Conservation (phyloP, 1,140 invertebrate species). For the Trissolcus basalis region DNA sequence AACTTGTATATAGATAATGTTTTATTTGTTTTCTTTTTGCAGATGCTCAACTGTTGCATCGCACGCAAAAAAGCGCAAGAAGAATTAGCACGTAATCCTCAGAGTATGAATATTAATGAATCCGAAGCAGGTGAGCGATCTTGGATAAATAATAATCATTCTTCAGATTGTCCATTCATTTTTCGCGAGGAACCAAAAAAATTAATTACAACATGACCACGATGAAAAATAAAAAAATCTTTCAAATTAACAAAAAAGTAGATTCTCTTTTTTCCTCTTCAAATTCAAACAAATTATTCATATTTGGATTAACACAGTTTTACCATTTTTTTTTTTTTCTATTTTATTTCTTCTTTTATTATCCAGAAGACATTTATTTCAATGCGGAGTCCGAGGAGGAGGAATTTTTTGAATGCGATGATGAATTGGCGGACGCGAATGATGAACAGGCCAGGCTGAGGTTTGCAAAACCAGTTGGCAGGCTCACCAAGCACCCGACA, state of each 20-base stretch:
- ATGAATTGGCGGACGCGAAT: conserved; percentile 75
- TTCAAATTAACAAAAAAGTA: no score
- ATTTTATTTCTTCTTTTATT: no score
- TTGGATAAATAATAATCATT: background rate
- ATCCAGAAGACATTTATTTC: conserved; percentile 32
- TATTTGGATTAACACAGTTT: background rate
- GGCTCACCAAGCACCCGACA: conserved; percentile 82
- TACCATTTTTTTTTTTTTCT: conserved; percentile 8
- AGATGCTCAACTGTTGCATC: conserved; percentile 98
- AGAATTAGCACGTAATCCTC: conserved; percentile 65
- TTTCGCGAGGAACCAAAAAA: background rate
- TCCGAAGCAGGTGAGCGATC: conserved; percentile 57
- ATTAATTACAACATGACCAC: no score
- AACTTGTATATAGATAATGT: conserved; percentile 80
- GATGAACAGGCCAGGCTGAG: conserved; percentile 63
- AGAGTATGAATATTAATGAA: conserved; percentile 61
- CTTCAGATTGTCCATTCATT: background rate
- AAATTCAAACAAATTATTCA: no score
- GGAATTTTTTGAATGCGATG: conserved; percentile 92
- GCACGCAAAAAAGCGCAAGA: conserved; percentile 81
- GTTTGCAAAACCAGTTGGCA: conserved; percentile 84
- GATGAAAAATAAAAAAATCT: no score
- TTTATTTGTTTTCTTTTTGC: conserved; percentile 60
- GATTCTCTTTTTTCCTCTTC: no score
- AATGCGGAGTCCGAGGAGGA: conserved; percentile 78